phyloP scores from a whole-genome alignment of 2,888 invertebrate species.

The Eupeodes latifasciatus region DNA sequence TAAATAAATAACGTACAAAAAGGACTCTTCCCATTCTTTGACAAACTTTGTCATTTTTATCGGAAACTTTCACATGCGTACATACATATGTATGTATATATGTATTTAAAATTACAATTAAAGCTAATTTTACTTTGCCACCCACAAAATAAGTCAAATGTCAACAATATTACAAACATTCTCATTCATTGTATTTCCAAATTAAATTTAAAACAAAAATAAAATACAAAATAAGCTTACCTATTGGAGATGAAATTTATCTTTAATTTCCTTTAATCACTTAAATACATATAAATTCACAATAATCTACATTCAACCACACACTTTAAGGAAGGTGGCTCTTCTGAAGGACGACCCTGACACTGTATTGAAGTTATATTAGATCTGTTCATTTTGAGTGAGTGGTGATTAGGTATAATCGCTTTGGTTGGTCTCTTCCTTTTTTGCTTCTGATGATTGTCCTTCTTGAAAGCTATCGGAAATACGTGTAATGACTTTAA shows the following conservation, averaged over 20 bases:
- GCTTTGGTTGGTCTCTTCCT: constrained; percentile 52
- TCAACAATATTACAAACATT: neutral
- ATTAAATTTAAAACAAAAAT: neutral
- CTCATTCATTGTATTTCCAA: neutral
- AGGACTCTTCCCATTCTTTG: too few species aligned
- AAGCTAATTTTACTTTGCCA: neutral
- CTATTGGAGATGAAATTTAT: constrained; percentile 26
- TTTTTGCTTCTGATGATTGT: constrained; percentile 16
- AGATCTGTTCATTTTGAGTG: constrained; percentile 48
- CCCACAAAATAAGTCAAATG: neutral
- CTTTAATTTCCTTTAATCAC: constrained; percentile 27
- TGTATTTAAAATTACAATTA: neutral
- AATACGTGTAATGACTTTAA: constrained; percentile 64
- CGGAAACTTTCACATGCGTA: too few species aligned
- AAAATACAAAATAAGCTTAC: neutral
- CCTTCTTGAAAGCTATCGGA: constrained; percentile 32
- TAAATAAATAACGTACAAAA: too few species aligned
- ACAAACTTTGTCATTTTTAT: too few species aligned
- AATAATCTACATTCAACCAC: constrained; percentile 14
- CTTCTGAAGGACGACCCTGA: constrained; percentile 27
- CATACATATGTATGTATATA: too few species aligned
- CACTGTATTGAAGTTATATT: constrained; percentile 21
- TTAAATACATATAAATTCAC: constrained; percentile 28
- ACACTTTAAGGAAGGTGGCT: neutral
- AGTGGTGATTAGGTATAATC: constrained; percentile 68